Evolutionary conservation across 2,113 vertebrate species (phyloP).

Genomic region (Seriola quinqueradiata): DNA sequence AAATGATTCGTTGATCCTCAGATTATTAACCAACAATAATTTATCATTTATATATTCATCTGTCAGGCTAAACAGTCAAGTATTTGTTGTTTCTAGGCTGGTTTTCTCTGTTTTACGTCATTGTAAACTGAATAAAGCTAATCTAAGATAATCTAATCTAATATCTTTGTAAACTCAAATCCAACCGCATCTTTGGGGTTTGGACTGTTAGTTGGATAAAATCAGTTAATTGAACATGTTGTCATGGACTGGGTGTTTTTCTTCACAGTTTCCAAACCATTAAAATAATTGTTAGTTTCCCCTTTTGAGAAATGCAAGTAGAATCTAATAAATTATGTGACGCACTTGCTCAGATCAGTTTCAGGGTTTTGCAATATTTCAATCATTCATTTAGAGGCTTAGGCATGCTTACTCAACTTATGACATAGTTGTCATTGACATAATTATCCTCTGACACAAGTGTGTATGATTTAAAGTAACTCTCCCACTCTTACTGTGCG

Average conservation of each 20-base stretch:
- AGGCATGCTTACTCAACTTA: neutral
- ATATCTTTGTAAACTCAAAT: neutral
- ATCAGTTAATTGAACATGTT: neutral
- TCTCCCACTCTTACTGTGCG: constrained; percentile 10
- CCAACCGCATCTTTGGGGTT: too few relatives aligned
- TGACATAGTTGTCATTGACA: neutral
- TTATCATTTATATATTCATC: too few relatives aligned
- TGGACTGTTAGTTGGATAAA: too few relatives aligned
- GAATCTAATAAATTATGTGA: neutral
- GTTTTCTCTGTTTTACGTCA: neutral
- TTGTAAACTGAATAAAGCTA: neutral
- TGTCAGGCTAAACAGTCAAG: too few relatives aligned
- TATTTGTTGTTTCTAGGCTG: too few relatives aligned
- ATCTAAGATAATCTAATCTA: too few relatives aligned
- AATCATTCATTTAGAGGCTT: neutral
- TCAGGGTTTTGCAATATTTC: neutral
- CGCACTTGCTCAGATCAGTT: neutral
- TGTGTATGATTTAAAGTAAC: neutral
- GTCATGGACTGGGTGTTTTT: neutral
- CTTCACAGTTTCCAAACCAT: neutral
- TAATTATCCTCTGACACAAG: constrained; percentile 19
- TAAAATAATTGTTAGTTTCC: neutral
- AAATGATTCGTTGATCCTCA: neutral
- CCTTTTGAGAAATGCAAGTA: neutral
- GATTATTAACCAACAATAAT: too few relatives aligned